Evolutionary conservation across 2,797 vertebrate species (phyloP).

Genomic region (Hyperoplus lanceolatus): DNA sequence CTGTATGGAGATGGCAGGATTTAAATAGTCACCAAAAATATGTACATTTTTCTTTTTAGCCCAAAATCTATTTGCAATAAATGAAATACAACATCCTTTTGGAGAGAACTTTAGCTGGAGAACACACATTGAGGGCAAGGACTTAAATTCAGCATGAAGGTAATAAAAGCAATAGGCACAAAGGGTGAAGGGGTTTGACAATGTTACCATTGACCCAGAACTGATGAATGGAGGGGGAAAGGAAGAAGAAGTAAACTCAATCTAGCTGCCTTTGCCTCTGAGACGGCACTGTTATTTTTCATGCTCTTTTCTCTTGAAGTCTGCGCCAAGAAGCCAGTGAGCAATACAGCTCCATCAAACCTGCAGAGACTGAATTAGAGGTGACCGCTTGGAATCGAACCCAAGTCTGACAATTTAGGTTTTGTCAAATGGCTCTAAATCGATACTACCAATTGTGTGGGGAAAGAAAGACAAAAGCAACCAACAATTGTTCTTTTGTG

Average conservation of each 20-base stretch:
- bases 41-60: neutral
- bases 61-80: conserved; percentile 1
- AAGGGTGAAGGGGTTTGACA: conserved; percentile 53
- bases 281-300: conserved; percentile 65
- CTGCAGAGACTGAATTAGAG: conserved; percentile 46
- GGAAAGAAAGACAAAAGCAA: neutral
- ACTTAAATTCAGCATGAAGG: conserved; percentile 64
- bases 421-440: conserved; percentile 38
- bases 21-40: neutral
- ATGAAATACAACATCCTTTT: conserved; percentile 37
- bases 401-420: conserved; percentile 19
- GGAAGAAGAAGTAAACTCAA: conserved; percentile 48
- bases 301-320: conserved; percentile 36
- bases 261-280: conserved; percentile 49
- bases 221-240: conserved; percentile 47
- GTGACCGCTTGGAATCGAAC: conserved; percentile 47
- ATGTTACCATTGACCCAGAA: conserved; percentile 68
- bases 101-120: conserved; percentile 33
- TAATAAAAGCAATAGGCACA: conserved; percentile 64
- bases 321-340: conserved; percentile 26
- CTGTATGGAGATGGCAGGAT: conserved; percentile 74
- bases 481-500: no score
- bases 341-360: conserved; percentile 59
- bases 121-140: conserved; percentile 39
- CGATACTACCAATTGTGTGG: conserved; percentile 21